Percentiles rank a stretch among this genome's conserved stretches.
Evolutionary conservation across 2,113 vertebrate species (phyloP).

Genomic region (Dinomys branickii): DNA sequence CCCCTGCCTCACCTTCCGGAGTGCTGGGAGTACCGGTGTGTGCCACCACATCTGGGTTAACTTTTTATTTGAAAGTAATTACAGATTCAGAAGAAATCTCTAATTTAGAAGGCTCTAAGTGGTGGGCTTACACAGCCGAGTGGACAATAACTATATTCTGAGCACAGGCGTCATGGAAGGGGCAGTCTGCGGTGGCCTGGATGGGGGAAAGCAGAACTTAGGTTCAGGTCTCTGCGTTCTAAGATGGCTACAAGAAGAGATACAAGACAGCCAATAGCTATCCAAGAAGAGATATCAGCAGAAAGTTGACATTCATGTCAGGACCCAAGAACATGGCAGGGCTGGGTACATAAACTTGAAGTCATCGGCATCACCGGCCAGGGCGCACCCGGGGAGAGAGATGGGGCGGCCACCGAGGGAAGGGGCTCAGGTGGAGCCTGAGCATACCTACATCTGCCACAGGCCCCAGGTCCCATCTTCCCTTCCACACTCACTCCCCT

Average conservation of each 20-base stretch:
- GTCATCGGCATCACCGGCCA: background rate
- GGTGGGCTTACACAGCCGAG: background rate
- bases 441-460: background rate
- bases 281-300: background rate
- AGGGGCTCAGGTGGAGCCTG: no score
- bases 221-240: background rate
- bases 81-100: background rate
- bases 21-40: background rate
- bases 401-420: background rate
- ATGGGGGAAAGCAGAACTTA: background rate
- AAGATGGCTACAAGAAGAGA: background rate
- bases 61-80: background rate
- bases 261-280: background rate
- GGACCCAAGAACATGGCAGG: background rate
- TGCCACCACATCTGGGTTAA: background rate
- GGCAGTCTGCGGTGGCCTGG: no score
- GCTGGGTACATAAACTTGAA: background rate
- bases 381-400: background rate
- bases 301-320: background rate
- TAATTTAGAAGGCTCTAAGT: background rate
- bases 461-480: background rate
- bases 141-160: background rate
- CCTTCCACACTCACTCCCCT: background rate
- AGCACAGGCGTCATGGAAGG: background rate
- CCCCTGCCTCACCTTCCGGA: background rate